Evolutionary conservation across 2,888 invertebrate species (phyloP).

Genomic region (Coenonympha glycerion): DNA sequence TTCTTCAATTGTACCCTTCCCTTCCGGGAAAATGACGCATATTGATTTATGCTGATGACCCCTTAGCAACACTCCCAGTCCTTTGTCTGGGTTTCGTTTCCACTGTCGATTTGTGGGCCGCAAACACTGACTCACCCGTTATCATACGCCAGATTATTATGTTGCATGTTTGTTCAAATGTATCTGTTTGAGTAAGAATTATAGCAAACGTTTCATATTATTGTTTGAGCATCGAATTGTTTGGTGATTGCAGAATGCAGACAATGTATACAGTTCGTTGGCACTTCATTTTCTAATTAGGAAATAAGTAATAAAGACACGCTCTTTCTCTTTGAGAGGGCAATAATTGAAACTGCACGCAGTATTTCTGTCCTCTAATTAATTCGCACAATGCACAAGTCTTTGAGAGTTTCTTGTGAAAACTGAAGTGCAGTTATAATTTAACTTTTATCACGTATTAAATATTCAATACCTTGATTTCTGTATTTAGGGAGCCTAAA

Average conservation of each 20-base stretch:
- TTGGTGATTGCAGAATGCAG: conserved; percentile 31
- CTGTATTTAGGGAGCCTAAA: too few relatives aligned
- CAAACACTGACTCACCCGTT: conserved; percentile 56
- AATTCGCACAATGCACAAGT: too few relatives aligned
- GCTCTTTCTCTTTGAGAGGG: not conserved
- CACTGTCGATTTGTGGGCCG: conserved; percentile 56
- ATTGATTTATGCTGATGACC: conserved; percentile 51
- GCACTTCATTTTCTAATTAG: not conserved
- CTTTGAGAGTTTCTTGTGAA: not conserved
- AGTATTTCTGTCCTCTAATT: too few relatives aligned
- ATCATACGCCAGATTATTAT: conserved; percentile 54
- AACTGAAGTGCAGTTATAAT: too few relatives aligned
- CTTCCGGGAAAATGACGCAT: conserved; percentile 57
- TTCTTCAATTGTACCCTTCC: not conserved
- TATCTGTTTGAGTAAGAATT: conserved; percentile 26
- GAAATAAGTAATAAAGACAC: not conserved
- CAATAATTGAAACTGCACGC: not conserved
- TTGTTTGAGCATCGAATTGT: not conserved
- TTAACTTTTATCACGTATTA: not conserved
- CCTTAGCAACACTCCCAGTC: conserved; percentile 46
- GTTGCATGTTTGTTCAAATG: conserved; percentile 35
- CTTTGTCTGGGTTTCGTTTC: conserved; percentile 56
- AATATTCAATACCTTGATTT: too few relatives aligned
- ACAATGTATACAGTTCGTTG: not conserved
- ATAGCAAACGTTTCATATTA: conserved; percentile 17